Percentiles rank a stretch among this genome's conserved stretches.
phyloP scores from a whole-genome alignment of 2,113 vertebrate species.

The Empidonax traillii region DNA sequence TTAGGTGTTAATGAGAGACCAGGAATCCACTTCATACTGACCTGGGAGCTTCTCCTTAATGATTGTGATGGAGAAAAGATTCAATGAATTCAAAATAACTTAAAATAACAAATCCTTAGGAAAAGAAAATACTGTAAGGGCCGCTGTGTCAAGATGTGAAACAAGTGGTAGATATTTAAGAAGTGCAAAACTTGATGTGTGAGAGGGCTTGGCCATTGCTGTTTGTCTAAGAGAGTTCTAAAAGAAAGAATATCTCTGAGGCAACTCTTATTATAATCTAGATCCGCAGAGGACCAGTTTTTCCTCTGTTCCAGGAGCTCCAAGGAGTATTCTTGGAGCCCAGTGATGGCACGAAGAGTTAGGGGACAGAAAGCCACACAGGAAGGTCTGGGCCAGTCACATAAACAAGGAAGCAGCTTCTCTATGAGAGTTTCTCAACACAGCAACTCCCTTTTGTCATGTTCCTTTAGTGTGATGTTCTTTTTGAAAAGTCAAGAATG shows the following conservation, averaged over 20 bases:
- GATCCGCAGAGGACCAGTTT: rapidly evolving
- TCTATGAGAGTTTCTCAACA: background rate
- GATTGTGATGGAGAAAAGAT: background rate
- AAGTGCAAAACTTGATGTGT: background rate
- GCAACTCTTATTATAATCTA: background rate
- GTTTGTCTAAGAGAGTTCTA: background rate
- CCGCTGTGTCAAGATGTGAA: background rate
- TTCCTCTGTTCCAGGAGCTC: background rate
- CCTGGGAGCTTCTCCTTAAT: background rate
- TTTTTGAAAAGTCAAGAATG: background rate
- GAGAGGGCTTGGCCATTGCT: background rate
- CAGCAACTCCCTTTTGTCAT: background rate
- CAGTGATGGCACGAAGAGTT: background rate
- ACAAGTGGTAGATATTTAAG: background rate
- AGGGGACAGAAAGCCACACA: background rate
- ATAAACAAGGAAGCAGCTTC: background rate
- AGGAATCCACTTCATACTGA: background rate
- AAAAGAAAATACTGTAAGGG: rapidly evolving
- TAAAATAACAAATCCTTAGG: background rate
- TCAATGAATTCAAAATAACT: background rate
- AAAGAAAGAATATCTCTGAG: background rate
- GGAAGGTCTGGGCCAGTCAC: background rate
- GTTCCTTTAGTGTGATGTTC: background rate
- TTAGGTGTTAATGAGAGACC: background rate
- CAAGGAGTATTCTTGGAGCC: background rate